Percentiles rank a stretch among this genome's conserved stretches.
Conservation (phyloP, 1,140 invertebrate genomes). For the Drosophila ohnishii region DNA sequence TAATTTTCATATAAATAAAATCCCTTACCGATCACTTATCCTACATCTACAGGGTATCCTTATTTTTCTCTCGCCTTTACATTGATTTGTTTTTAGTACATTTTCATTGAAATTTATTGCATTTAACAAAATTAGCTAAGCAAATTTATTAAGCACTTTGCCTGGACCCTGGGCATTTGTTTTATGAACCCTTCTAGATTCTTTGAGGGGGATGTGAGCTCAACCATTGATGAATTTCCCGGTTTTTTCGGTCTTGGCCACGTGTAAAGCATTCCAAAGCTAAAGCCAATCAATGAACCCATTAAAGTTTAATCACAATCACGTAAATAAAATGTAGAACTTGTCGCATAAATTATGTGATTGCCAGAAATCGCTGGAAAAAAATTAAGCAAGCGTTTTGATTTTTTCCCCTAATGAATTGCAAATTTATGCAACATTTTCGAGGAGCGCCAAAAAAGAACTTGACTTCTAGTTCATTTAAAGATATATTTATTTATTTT, state of each 20-base stretch:
- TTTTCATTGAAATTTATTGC: constrained; percentile 81
- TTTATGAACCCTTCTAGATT: constrained; percentile 44
- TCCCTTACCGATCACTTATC: not conserved
- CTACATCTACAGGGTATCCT: constrained; percentile 5
- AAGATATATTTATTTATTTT: constrained; percentile 34
- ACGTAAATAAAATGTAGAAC: constrained; percentile 76
- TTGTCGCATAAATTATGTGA: constrained; percentile 80
- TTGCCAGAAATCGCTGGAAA: constrained; percentile 53
- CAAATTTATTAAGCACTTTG: constrained; percentile 79
- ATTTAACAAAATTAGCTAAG: constrained; percentile 79
- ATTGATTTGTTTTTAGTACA: constrained; percentile 71
- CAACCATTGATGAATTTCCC: constrained; percentile 67
- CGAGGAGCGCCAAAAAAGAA: constrained; percentile 76
- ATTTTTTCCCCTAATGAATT: constrained; percentile 65
- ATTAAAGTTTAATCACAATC: constrained; percentile 80
- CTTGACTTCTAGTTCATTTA: constrained; percentile 81
- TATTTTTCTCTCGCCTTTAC: constrained; percentile 11
- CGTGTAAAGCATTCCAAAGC: constrained; percentile 65
- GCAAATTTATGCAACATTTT: constrained; percentile 74
- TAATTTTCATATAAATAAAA: too few relatives aligned
- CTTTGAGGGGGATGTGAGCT: not conserved
- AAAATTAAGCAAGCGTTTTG: constrained; percentile 70
- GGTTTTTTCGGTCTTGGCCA: constrained; percentile 34
- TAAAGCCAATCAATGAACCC: constrained; percentile 75
- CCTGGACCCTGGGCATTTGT: constrained; percentile 32